Base-by-base conservation (phyloP, 2,888 invertebrate species). In the Pseudococcus jackbeardsleyi region DNA sequence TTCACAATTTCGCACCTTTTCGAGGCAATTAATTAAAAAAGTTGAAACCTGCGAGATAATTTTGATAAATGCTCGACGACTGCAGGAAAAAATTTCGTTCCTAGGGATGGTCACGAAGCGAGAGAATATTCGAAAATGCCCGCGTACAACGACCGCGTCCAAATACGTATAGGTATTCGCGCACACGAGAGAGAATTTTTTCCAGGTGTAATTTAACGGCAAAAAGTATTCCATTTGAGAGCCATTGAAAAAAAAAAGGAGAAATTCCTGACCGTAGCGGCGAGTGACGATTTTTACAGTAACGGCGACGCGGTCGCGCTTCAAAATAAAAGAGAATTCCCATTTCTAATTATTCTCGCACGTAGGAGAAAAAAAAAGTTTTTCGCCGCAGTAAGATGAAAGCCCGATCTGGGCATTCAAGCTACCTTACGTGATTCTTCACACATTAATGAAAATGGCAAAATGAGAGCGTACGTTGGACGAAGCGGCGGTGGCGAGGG, bases 341-440 rank as follows among this genome's bases (percentile, higher is more conserved):
- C 64, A 64, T 64, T 64, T 64, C 64, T 64, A 64, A 64, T 64
- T 64, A 64, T 64, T 64, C 64, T 64, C 64, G 19, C 64, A 22
- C 64, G 64, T 64, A 64, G 64, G 26, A 33, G 64, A 64, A 64
- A 64, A 64, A 64, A 22, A 22, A 8, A 22, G 9, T 64, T 64
- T 50, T 50, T 50, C 50, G 50, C 50, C 64, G 64, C 19, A 12
- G 64, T 77, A 77, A 77, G 77, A 77, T 39, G 77, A 77, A 77
- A 77, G 39, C 33, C 39, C 15, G 33, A 77, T 26, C 77, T 77
- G 26, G 33, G 77, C 77, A 64, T 64, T 64, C 64, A 22, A 64
- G 64, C 64, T 64, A 64, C 64, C 64, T 64, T 64, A 64, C 64
- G 84, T 84, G 84, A 50, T 59, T 85, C 85, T 59, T 50, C 84